Base-by-base conservation (phyloP, 2,797 vertebrate species). In the Gouania willdenowi region DNA sequence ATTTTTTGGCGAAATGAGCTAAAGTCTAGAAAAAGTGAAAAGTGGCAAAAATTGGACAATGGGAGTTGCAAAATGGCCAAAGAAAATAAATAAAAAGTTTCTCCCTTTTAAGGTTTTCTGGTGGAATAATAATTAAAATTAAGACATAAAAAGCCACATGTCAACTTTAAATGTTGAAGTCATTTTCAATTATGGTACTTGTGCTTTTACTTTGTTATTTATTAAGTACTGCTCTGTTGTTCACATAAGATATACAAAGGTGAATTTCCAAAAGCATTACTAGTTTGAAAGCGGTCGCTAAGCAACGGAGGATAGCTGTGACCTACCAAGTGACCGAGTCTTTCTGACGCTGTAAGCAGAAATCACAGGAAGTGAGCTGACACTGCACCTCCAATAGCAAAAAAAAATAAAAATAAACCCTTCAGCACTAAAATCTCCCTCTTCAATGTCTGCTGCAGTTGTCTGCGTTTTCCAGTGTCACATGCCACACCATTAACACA, bases 321-420 rank as follows among this genome's bases (percentile, higher is more conserved):
- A 86, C 72, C 81, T 57, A 45, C 23, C 44, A 38, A 42, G 52
- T 78, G 81, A 84, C 82, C 75, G 56, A 25, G 33, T 37, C 62
- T 59, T 81, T 82, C 67, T 75, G 51, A 39, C 44, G 43, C 51
- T 55, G 78, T 82, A 79, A 82, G 82, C 81, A 81, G 63, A 81
- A 78, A 65, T 44, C 34, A 60, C 22, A 40, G 43, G 41, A 74
- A 64, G 77, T 62, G 47, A 73, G 78, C 86, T 87, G 77, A 86
- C 82, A 70, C 65, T 40, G 77, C 79, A 81, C 71, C 72, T 74
- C 76, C 39, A 69, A 74, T 71, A 71, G 46, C 49, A 35, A 17
- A 26, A 45, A n/a, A 42, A 32, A 33, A 42, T 29, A 41, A 45
- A 52, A 49, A 62, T 58, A 58, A 2, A 16, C 0, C 9, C 51